Conservation (phyloP, 2,797 vertebrate species). For the Balearica regulorum region DNA sequence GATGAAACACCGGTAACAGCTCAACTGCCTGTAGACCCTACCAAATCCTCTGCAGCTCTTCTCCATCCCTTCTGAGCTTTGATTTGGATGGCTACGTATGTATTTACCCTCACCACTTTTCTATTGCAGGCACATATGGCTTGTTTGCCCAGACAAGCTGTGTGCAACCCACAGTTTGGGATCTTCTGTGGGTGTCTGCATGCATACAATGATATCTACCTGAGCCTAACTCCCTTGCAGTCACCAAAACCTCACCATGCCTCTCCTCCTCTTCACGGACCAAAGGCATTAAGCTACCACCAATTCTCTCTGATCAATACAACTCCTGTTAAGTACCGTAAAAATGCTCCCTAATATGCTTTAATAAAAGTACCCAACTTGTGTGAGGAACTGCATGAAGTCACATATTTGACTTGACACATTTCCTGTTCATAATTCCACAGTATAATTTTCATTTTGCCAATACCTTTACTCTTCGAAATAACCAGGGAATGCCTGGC, state of each 20-base stretch:
- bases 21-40: not conserved
- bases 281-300: not conserved
- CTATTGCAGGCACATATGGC: not conserved
- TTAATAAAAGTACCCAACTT: not conserved
- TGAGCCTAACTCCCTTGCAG: not conserved
- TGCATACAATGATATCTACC: not conserved
- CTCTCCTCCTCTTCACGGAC: not conserved
- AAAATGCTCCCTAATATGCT: not conserved
- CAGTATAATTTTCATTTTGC: not conserved
- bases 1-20: not conserved
- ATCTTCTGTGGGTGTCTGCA: not conserved
- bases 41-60: not conserved
- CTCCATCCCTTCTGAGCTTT: not conserved
- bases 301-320: not conserved
- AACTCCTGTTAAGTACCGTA: not conserved
- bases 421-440: not conserved
- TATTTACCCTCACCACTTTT: not conserved
- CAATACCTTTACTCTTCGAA: not conserved
- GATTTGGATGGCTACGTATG: fast-evolving
- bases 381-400: not conserved
- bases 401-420: not conserved
- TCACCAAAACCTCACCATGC: not conserved
- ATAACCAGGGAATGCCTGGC: not conserved
- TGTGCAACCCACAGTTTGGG: not conserved
- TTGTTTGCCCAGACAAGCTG: not conserved